A percentile compares a stretch with the other conserved stretches of the same genome.
These are phyloP conservation scores for Poeciliopsis presidionis DNA, from an alignment of 2,797 vertebrate genomes.

Conservation along the genomic window DNA sequence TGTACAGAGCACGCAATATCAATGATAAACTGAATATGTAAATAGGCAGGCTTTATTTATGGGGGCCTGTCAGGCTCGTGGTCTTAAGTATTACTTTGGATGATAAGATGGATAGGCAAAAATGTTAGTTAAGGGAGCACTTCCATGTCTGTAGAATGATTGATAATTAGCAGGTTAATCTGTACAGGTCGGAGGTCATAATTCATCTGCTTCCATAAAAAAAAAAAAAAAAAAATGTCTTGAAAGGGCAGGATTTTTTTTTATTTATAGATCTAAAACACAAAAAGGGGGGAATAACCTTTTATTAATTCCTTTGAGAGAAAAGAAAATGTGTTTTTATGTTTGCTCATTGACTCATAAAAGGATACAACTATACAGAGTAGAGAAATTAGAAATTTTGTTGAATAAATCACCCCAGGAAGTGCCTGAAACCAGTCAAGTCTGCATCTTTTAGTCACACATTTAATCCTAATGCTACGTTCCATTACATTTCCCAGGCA, in stretches of 20 bases:
- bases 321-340: conserved; percentile 45
- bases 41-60: conserved; percentile 87
- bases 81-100: conserved; percentile 82
- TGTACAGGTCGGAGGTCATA: conserved; percentile 63
- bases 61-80: conserved; percentile 74
- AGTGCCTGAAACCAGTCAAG: conserved; percentile 69
- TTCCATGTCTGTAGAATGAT: conserved; percentile 68
- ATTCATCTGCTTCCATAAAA: conserved; percentile 49
- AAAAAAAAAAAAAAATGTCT: not conserved
- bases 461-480: conserved; percentile 83
- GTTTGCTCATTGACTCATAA: conserved; percentile 54
- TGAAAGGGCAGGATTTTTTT: not conserved
- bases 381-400: conserved; percentile 60
- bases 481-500: conserved; percentile 76
- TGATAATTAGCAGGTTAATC: conserved; percentile 82
- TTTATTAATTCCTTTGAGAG: conserved; percentile 45
- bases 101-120: conserved; percentile 81
- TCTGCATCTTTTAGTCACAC: conserved; percentile 79
- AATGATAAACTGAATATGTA: conserved; percentile 87
- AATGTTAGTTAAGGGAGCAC: conserved; percentile 76
- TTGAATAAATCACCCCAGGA: conserved; percentile 69
- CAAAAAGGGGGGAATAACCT: conserved; percentile 21
- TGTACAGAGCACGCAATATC: conserved; percentile 85
- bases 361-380: conserved; percentile 43
- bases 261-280: conserved; percentile 41